These are phyloP conservation scores for Gryon sp. DNA, from an alignment of 1,140 invertebrate species.

Conservation along the genomic window DNA sequence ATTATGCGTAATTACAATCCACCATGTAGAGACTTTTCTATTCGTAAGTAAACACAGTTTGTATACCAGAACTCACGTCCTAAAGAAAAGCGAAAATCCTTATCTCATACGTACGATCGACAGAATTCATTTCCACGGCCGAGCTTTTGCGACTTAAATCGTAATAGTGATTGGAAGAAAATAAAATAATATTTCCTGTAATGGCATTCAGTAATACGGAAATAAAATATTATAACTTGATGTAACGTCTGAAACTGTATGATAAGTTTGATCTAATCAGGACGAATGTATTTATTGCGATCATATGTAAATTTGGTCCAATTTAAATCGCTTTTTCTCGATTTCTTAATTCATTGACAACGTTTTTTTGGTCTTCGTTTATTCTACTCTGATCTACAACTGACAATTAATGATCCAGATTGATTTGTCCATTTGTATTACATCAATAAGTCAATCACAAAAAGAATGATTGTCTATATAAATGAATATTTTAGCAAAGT, in stretches of 20 bases:
- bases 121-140: neutral
- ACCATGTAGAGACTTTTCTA: conserved; percentile 38
- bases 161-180: too few species aligned
- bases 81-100: conserved; percentile 16
- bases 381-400: too few species aligned
- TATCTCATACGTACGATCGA: neutral
- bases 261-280: conserved; percentile 1
- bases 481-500: conserved; percentile 66
- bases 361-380: too few species aligned
- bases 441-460: neutral
- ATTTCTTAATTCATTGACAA: too few species aligned
- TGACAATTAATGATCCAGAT: conserved; percentile 41
- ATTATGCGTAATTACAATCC: conserved; percentile 40
- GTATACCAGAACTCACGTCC: neutral
- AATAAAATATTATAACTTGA: neutral
- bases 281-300: neutral
- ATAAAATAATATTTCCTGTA: too few species aligned
- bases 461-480: conserved; percentile 25
- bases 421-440: conserved; percentile 21
- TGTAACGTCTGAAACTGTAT: too few species aligned
- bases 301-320: conserved; percentile 6
- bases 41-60: conserved; percentile 25
- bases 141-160: neutral
- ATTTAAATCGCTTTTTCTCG: neutral
- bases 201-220: too few species aligned